Evolutionary conservation across 2,113 vertebrate genomes (phyloP), one percentile per base, ranked within the genome.

Genomic region (Cnemophilus loriae): DNA sequence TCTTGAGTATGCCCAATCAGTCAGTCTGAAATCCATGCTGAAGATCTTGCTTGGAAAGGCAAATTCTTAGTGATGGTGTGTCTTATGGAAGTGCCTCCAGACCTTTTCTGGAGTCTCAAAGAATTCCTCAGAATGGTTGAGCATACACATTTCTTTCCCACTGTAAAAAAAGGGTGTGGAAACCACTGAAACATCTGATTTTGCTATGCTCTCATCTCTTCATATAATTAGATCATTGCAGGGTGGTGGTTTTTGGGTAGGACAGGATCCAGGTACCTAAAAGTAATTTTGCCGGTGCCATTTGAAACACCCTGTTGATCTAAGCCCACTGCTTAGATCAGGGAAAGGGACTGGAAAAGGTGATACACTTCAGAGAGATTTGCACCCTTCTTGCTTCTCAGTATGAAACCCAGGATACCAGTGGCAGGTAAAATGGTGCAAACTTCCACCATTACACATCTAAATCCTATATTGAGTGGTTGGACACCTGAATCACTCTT

Each of bases 381-480:
- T 84, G 7, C 27, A 59, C 11, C 17, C 13, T 35, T 83, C 19
- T 37, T 74, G 11, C 15, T 63, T 84, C n/a, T 87, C 30, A 16
- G 28, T 23, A 7, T 49, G 27, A 67, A 65, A 37, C 13, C 14
- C n/a, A 50, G 16, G 46, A 21, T 81, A 73, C 13, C 32, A 53
- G 4, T 4, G 13, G 32, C 27, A 67, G 27, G 8, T 77, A 53
- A 65, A 79, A 57, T 37, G 13, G 12, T 16, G 23, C 16, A 42
- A 9, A 27, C 35, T 28, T 39, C 22, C n/a, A 32, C 4, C 65
- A 44, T 5, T 70, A 22, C 0, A 1, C 16, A 24, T 71, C 42
- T 70, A 32, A 70, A 55, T 57, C n/a, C 47, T 77, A 0, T 56
- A 17, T 41, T 1, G 7, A 24, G 24, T 7, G 24, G 7, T 0